Base-by-base conservation (phyloP, 2,113 vertebrate species). In the Empidonax alnorum region DNA sequence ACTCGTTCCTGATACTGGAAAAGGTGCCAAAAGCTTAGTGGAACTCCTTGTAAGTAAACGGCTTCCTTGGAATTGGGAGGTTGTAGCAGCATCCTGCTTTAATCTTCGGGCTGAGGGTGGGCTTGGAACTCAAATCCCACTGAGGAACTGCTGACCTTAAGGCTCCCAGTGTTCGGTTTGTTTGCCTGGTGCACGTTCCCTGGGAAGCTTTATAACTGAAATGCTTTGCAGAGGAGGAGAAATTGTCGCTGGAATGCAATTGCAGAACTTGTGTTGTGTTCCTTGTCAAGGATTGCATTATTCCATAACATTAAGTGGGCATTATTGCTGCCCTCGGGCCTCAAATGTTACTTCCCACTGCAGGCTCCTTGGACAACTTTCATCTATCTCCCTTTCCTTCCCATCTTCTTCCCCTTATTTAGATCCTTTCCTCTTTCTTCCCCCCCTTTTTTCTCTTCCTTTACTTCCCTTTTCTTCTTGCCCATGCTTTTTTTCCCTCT, bases 1-100 rank as follows among this genome's bases (percentile, higher is more conserved):
- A 62, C 91, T 96, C 96, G 97, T 87, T 94, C 98, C 95, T 67
- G 97, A 97, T 92, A 96, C 91, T 28, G 98, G 98, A 96, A 98
- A 97, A 97, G 97, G 98, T 96, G 97, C 98, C 86, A 99, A 99
- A 97, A 99, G 98, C 97, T 98, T 99, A 92, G 98, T 98, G 97
- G 99, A 99, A 96, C 98, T 99, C 89, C 98, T 99, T 95, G 99
- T 99, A 96, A 99, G 99, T 99, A 90, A 66, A 66, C n/a, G 0
- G 0, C 65, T 53, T 42, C 4, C 17, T 85, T 75, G 3, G 49
- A 14, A 2, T 75, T 86, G 31, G 22, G 5, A 41, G 44, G 37
- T 19, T 47, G 52, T 50, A 21, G 63, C 28, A 1, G 63, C 28
- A 0, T 20, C 7, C 23, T 35, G 55, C 68, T 39, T 67, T n/a